Percentiles rank a stretch among this genome's conserved stretches.
phyloP scores from a whole-genome alignment of 2,113 vertebrate species.

The Callorhinus ursinus region DNA sequence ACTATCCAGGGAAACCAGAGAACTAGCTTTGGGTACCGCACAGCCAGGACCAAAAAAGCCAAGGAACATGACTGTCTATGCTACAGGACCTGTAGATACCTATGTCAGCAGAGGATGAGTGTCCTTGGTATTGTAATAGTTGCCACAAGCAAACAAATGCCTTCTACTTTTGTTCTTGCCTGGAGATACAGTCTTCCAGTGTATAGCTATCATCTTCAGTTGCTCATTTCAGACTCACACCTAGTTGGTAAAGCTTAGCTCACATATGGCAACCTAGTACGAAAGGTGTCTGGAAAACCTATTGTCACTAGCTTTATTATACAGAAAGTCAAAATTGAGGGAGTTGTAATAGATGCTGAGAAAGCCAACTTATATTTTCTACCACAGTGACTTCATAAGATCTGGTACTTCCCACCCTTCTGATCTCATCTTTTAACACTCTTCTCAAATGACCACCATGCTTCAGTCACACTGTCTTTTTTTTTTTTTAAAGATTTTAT shows the following conservation, averaged over 20 bases:
- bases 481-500: no score
- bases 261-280: not conserved
- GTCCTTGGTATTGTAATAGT: not conserved
- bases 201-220: not conserved
- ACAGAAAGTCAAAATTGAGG: not conserved
- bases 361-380: not conserved
- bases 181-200: not conserved
- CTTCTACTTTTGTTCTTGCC: not conserved
- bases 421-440: not conserved
- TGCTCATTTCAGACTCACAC: not conserved
- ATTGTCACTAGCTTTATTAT: not conserved
- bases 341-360: not conserved
- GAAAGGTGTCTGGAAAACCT: not conserved
- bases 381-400: not conserved
- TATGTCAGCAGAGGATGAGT: not conserved
- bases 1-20: not conserved
- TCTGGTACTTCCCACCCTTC: not conserved
- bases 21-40: not conserved
- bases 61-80: not conserved
- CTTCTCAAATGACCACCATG: not conserved
- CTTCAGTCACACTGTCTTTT: not conserved
- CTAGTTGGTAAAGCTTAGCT: not conserved
- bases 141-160: not conserved
- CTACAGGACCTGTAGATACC: not conserved
- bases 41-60: not conserved